Evolutionary conservation across 2,888 invertebrate species (phyloP), one percentile per base, ranked within the genome.

Genomic region (Drosophila greeni): DNA sequence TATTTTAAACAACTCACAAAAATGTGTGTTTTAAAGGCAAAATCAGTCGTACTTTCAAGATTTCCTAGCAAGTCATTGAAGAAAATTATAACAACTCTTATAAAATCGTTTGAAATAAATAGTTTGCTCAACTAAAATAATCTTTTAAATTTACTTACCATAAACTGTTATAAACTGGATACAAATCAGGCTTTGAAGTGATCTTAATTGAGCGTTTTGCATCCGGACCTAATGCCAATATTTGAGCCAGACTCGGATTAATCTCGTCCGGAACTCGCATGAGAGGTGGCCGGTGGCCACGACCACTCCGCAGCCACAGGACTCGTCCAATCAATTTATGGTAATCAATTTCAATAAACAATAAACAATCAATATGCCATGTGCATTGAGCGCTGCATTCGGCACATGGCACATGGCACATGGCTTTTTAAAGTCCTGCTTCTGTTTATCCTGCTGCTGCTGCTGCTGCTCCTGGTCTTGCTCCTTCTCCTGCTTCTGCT

Each of bases 261-360:
- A 53, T 54, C 34, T 37, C 29, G 45, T 4, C 18, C 14, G 2
- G 12, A 12, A 20, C 11, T 12, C 20, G 33, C 36, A 4, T 26
- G 34, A 33, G 43, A 18, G n/a, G 43, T 42, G 23, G 42, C 40
- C 40, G n/a, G 37, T n/a, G 23, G 42, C 43, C 49, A 42, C 18
- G 59, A 36, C 43, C 65, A 49, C 49, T 36, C 47, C 20, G 51
- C 65, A 49, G 34, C 23, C 65, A 49, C 36, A 56, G 57, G 43
- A 56, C 49, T 49, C 33, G 43, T 47, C 66, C 75, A 78, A 81
- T 78, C 69, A 81, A 72, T 81, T 78, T 78, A 78, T 78, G 78
- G 73, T 83, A 81, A 78, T 83, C 82, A 75, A 73, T 81, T 75
- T 67, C 75, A 75, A 78, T 76, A 82, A 82, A 58, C 66, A 66